phyloP scores from a whole-genome alignment of 2,888 invertebrate species.

The Lepidochrysops patricia region DNA sequence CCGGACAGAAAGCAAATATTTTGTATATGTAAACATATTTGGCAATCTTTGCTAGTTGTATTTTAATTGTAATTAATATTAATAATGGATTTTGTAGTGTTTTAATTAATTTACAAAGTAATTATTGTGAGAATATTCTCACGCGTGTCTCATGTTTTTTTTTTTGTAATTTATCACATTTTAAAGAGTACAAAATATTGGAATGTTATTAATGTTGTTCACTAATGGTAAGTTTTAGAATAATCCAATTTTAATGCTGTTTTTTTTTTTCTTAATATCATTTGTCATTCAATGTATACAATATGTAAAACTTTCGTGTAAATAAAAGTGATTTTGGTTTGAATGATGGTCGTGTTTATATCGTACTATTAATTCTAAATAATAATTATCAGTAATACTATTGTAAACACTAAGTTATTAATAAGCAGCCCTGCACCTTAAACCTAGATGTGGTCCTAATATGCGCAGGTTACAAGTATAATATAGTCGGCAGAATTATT shows the following conservation, averaged over 20 bases:
- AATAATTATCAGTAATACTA: too few relatives aligned
- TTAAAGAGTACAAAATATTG: conserved; percentile 74
- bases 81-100: conserved; percentile 69
- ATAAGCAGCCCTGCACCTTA: too few relatives aligned
- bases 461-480: too few relatives aligned
- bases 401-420: too few relatives aligned
- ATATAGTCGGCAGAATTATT: too few relatives aligned
- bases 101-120: conserved; percentile 71
- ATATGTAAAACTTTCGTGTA: conserved; percentile 63
- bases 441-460: too few relatives aligned
- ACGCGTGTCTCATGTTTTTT: conserved; percentile 61
- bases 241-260: conserved; percentile 64
- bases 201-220: conserved; percentile 73
- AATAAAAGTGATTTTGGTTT: conserved; percentile 74
- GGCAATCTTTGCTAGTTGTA: conserved; percentile 58
- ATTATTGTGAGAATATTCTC: conserved; percentile 64
- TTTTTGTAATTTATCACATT: conserved; percentile 74
- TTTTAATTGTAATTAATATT: conserved; percentile 62
- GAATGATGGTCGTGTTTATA: conserved; percentile 19
- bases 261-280: conserved; percentile 53
- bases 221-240: conserved; percentile 67
- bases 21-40: conserved; percentile 52
- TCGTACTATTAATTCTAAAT: conserved; percentile 27
- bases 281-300: conserved; percentile 66
- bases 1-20: conserved; percentile 32